A percentile compares a stretch with the other conserved stretches of the same genome.
These are phyloP conservation scores for Saccopteryx leptura DNA, from an alignment of 2,113 vertebrate species.

Conservation along the genomic window DNA sequence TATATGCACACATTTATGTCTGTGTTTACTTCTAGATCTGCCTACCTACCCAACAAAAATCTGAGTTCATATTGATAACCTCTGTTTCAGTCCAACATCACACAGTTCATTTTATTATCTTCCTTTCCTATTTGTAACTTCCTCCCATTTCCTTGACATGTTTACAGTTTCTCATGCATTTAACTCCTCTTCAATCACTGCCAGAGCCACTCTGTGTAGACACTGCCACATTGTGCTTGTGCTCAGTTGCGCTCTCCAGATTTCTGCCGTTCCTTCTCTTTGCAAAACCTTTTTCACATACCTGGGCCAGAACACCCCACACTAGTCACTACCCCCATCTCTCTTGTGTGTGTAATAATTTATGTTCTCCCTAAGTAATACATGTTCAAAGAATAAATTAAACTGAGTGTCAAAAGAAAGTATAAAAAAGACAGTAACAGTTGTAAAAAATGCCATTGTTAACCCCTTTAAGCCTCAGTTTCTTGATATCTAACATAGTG, in stretches of 20 bases:
- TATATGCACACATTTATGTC: background rate
- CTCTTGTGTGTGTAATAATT: background rate
- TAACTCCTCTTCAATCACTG: background rate
- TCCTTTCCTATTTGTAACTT: background rate
- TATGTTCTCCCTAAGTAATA: background rate
- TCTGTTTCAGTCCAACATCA: background rate
- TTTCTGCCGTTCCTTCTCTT: fast-evolving
- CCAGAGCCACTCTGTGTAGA: background rate
- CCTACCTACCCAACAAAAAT: background rate
- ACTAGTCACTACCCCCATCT: background rate
- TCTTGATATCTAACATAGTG: background rate
- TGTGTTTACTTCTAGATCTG: background rate
- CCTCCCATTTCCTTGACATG: background rate
- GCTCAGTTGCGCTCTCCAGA: background rate
- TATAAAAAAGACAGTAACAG: background rate
- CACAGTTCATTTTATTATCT: background rate
- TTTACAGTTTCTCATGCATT: background rate
- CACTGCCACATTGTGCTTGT: fast-evolving
- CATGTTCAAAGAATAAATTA: background rate
- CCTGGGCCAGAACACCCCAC: background rate
- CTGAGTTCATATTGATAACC: background rate
- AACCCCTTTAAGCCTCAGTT: background rate
- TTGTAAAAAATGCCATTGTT: background rate
- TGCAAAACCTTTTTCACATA: fast-evolving
- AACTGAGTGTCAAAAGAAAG: background rate